Base-by-base conservation (phyloP, 2,113 vertebrate species). In the Brachyhypopomus occidentalis region DNA sequence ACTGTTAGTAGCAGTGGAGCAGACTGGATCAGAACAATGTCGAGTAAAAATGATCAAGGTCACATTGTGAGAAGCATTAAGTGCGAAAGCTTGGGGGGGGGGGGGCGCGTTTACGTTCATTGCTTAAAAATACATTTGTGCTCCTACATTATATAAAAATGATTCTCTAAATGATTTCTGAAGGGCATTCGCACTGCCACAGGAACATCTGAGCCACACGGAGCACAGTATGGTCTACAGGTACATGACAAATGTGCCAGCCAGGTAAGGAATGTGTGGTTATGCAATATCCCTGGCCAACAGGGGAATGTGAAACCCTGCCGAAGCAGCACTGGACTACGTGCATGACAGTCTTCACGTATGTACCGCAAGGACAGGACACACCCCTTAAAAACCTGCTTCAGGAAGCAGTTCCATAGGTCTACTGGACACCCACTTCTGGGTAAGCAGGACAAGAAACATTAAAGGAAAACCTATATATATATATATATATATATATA, bases 211-310 rank as follows among this genome's bases (percentile, higher is more conserved):
- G 23, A 56, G 27, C 77, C 62, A 74, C n/a, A n/a, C n/a, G n/a
- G 16, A 70, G 75, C 62, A 64, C 41, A 56, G 59, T 23, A 22
- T 71, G 2, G 11, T 25, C 70, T 30, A n/a, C 80, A 79, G 36
- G 36, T 48, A 34, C 22, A 79, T 63, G 72, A 17, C 72, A 67
- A 82, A 84, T 79, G 73, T 79, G 45, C 25, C 62, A 60, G 72
- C 56, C 7, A 4, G 41, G 77, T 81, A 63, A 14, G 52, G 77
- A 76, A 75, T 72, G 75, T 20, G 16, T 11, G 67, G 30, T 84
- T 80, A 64, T 22, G 25, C 12, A 79, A 84, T 9, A 19, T 5
- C 48, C 60, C 45, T 6, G 77, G 16, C 56, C 48, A 58, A 79
- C 20, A 17, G 20, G 19, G 2, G 56, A 36, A n/a, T 23, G 5